Percentiles rank a stretch among this genome's conserved stretches.
Evolutionary conservation across 1,140 invertebrate species (phyloP).

Genomic region (Tetragnatha versicolor): DNA sequence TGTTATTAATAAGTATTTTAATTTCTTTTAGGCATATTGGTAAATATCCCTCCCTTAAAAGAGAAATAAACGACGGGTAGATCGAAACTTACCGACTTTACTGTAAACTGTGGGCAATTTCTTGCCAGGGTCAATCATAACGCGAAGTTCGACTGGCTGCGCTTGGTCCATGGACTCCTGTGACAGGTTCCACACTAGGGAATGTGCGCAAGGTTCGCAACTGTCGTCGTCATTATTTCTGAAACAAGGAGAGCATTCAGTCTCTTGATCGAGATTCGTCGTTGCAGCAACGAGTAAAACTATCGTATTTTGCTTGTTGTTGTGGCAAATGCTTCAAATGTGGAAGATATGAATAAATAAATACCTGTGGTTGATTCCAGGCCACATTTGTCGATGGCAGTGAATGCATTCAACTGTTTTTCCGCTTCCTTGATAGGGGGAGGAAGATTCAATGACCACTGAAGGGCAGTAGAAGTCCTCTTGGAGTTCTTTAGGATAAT

Average conservation of each 20-base stretch:
- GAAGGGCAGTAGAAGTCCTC: slow-evolving; percentile 36
- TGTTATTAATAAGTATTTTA: too few species aligned
- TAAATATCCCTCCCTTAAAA: too few species aligned
- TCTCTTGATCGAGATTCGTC: not conserved
- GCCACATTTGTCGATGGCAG: slow-evolving; percentile 46
- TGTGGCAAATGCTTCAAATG: too few species aligned
- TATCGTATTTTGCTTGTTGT: not conserved
- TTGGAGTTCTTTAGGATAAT: slow-evolving; percentile 47
- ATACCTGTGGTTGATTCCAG: slow-evolving; percentile 32
- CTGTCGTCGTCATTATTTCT: slow-evolving; percentile 31
- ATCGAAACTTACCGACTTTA: slow-evolving; percentile 58
- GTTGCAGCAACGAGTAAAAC: not conserved
- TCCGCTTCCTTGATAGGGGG: slow-evolving; percentile 28
- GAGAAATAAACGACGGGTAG: too few species aligned
- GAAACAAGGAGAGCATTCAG: not conserved
- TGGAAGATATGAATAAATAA: too few species aligned
- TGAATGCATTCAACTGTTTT: slow-evolving; percentile 35
- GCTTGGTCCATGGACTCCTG: slow-evolving; percentile 45
- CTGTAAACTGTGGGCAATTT: slow-evolving; percentile 55
- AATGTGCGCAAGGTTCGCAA: slow-evolving; percentile 33
- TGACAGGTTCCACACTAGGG: slow-evolving; percentile 35
- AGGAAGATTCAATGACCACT: slow-evolving; percentile 42
- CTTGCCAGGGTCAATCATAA: slow-evolving; percentile 56
- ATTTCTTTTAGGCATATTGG: too few species aligned
- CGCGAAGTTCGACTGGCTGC: slow-evolving; percentile 55